Percentiles rank a stretch among this genome's conserved stretches.
These are phyloP conservation scores for Mugil cephalus DNA, from an alignment of 2,113 vertebrate genomes.

Conservation along the genomic window DNA sequence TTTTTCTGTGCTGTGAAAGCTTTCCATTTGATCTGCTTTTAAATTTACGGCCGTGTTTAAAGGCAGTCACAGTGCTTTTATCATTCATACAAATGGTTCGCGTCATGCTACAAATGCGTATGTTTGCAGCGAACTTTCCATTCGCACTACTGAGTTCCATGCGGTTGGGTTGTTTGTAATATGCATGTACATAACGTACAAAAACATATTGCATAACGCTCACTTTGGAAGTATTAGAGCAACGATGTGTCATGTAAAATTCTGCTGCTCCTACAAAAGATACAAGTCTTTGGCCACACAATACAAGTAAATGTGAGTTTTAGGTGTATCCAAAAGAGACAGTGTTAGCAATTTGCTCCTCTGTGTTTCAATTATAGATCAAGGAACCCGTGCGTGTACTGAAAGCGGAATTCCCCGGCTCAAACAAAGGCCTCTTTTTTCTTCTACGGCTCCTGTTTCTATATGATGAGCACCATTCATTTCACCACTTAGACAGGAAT, in stretches of 20 bases:
- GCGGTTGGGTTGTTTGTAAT: neutral
- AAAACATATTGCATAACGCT: slow-evolving; percentile 35
- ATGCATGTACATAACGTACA: slow-evolving; percentile 7
- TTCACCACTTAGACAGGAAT: slow-evolving; percentile 77
- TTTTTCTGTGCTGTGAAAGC: slow-evolving; percentile 35
- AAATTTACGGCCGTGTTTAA: neutral
- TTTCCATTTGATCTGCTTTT: slow-evolving; percentile 11
- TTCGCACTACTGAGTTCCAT: neutral
- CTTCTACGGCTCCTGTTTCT: slow-evolving; percentile 45
- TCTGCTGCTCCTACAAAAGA: slow-evolving; percentile 9
- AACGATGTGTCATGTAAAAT: slow-evolving; percentile 22
- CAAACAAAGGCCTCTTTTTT: slow-evolving; percentile 55
- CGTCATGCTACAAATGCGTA: neutral
- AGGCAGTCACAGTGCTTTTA: slow-evolving; percentile 5
- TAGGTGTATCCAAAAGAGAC: slow-evolving; percentile 44
- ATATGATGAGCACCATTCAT: slow-evolving; percentile 76
- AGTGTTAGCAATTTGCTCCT: slow-evolving; percentile 52
- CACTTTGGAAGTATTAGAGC: slow-evolving; percentile 16
- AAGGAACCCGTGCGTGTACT: slow-evolving; percentile 55
- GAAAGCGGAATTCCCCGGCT: slow-evolving; percentile 54
- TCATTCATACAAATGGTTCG: slow-evolving; percentile 6
- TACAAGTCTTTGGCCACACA: slow-evolving; percentile 12
- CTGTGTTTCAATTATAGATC: slow-evolving; percentile 66
- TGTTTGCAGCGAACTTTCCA: slow-evolving; percentile 1
- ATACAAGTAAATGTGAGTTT: slow-evolving; percentile 33